These are phyloP conservation scores for Phataginus tricuspis DNA, from an alignment of 2,797 vertebrate species.

Conservation along the genomic window DNA sequence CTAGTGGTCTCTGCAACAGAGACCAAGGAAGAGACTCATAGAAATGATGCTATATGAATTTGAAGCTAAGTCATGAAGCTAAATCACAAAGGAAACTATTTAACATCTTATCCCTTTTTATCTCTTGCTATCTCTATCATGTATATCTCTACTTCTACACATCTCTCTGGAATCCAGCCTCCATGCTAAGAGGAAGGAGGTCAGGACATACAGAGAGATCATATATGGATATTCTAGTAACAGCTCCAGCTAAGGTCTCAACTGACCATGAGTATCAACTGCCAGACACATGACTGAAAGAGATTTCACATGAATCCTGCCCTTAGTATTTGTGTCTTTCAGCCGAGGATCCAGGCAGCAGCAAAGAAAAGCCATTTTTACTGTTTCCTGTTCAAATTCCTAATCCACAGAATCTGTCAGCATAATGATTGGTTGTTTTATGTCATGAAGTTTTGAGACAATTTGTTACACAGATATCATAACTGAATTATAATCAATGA, in stretches of 20 bases:
- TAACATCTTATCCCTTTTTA: background rate
- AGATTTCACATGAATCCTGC: background rate
- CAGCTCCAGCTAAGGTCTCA: background rate
- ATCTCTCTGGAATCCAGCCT: background rate
- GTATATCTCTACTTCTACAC: background rate
- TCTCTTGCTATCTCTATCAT: background rate
- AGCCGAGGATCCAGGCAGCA: background rate
- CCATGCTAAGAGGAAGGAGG: background rate
- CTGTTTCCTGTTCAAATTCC: background rate
- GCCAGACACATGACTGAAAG: background rate
- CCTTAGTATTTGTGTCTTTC: background rate
- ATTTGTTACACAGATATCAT: background rate
- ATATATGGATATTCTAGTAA: background rate
- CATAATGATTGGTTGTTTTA: background rate
- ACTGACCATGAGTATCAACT: background rate
- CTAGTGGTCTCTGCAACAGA: background rate
- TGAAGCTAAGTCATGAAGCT: background rate
- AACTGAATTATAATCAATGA: background rate
- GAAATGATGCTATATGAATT: background rate
- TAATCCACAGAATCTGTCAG: background rate
- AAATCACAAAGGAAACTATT: background rate
- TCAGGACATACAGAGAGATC: background rate
- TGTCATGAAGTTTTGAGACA: background rate
- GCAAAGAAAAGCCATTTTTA: background rate
- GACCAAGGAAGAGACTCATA: background rate